Base-by-base conservation (phyloP, 2,888 invertebrate species). In the Macaria liturata region DNA sequence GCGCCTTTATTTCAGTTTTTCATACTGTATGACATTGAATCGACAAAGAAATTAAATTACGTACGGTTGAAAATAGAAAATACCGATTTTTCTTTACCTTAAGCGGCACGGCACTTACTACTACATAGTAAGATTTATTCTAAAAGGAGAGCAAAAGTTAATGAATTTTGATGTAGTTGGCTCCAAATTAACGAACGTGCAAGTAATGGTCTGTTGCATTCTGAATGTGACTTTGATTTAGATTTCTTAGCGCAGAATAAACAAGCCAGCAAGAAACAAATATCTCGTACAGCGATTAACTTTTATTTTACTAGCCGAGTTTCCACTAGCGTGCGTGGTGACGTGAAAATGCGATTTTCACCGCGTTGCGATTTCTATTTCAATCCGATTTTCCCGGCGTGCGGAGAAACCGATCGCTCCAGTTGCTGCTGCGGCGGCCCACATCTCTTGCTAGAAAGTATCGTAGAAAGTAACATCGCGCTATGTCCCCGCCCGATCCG, bases 391-490 rank as follows among this genome's bases (percentile, higher is more conserved):
- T 90, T 89, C 90, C 88, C 88, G 84, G 79, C 87, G 84, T 83
- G 81, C 80, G 78, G 89, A 86, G 91, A 91, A 90, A 91, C 88
- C 88, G 86, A 90, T 88, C 87, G 91, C 88, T 90, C 91, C 76
- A 90, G 87, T 91, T 89, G 88, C 84, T 83, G 80, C 83, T 37
- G 74, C 83, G 53, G 73, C 86, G 89, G 84, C 89, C 90, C 88
- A 91, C 88, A 91, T 91, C 90, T 89, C 88, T 87, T 81, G 84
- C 89, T 91, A 91, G 91, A 91, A 91, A 91, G 91, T 91, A 86
- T 88, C 76, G 83, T 91, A 89, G 91, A 91, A 91, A 91, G 91
- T 91, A 91, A 91, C 84, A 90, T 86, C 84, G 85, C 76, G 76
- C 80, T 75, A 80, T 78, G 82, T 84, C 86, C 84, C 78, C 83